These are phyloP conservation scores for Pardosa pseudoannulata DNA, from an alignment of 2,888 invertebrate genomes.

Conservation along the genomic window DNA sequence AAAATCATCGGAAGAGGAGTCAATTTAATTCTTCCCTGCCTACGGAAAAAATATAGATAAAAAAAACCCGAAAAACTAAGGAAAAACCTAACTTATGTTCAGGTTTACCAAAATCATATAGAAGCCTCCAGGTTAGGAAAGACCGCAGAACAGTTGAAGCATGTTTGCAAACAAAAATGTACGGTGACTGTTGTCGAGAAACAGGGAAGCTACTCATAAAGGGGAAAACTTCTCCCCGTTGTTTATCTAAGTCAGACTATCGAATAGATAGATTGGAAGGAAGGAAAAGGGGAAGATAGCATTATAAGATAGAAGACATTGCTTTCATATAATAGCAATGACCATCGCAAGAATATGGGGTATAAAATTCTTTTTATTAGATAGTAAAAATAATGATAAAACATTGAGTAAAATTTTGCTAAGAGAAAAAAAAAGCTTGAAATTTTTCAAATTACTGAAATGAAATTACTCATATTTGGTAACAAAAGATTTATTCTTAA, in stretches of 20 bases:
- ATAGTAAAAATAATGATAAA: no score
- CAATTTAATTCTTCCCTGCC: constrained; percentile 47
- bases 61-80: constrained; percentile 5
- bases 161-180: constrained; percentile 59
- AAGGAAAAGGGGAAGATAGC: neutral
- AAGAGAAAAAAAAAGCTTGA: no score
- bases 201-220: constrained; percentile 38
- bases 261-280: constrained; percentile 37
- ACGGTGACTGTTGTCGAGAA: constrained; percentile 42
- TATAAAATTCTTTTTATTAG: no score
- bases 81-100: constrained; percentile 32
- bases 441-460: no score
- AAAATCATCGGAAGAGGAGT: constrained; percentile 23
- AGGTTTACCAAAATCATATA: constrained; percentile 56
- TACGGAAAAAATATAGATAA: constrained; percentile 10
- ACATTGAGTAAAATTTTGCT: no score
- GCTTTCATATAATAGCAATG: neutral
- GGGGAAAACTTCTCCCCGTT: constrained; percentile 53
- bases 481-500: no score
- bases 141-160: constrained; percentile 16
- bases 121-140: constrained; percentile 38
- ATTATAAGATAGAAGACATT: neutral
- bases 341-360: no score
- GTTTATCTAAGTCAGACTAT: constrained; percentile 58
- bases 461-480: no score